A percentile compares a stretch with the other conserved stretches of the same genome.
phyloP scores from a whole-genome alignment of 2,113 vertebrate genomes.

The Melanocharis versteri region DNA sequence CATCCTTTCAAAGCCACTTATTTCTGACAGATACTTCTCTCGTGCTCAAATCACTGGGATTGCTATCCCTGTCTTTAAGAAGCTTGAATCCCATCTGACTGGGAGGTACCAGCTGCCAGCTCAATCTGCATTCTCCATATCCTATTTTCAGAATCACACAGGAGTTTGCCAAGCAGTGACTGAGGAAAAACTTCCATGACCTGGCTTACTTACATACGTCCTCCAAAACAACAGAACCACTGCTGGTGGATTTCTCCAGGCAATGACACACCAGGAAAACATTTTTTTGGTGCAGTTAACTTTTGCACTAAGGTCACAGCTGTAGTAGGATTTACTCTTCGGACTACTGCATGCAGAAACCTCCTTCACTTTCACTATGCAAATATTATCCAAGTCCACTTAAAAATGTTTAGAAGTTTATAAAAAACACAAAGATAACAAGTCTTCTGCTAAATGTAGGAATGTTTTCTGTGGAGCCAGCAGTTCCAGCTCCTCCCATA shows the following conservation, averaged over 20 bases:
- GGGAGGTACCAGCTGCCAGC: background rate
- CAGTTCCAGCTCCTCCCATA: background rate
- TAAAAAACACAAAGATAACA: background rate
- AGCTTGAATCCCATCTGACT: background rate
- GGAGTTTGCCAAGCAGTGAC: background rate
- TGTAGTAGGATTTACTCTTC: background rate
- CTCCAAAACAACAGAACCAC: background rate
- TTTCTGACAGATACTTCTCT: background rate
- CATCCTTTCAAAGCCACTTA: background rate
- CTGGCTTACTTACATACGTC: background rate
- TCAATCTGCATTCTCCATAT: background rate
- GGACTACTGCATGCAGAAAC: background rate
- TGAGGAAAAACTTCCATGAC: background rate
- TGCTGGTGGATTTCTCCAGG: background rate
- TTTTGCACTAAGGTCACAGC: background rate
- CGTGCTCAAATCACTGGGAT: accelerated
- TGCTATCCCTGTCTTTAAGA: background rate
- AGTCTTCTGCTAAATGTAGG: background rate
- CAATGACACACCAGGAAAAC: background rate
- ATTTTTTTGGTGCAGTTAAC: background rate
- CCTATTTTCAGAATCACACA: background rate
- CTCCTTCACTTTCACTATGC: background rate
- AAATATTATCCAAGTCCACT: background rate
- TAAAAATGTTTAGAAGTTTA: background rate
- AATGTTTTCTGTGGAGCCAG: background rate